Conservation (phyloP, 2,797 vertebrate species). For the Microcaecilia unicolor region DNA sequence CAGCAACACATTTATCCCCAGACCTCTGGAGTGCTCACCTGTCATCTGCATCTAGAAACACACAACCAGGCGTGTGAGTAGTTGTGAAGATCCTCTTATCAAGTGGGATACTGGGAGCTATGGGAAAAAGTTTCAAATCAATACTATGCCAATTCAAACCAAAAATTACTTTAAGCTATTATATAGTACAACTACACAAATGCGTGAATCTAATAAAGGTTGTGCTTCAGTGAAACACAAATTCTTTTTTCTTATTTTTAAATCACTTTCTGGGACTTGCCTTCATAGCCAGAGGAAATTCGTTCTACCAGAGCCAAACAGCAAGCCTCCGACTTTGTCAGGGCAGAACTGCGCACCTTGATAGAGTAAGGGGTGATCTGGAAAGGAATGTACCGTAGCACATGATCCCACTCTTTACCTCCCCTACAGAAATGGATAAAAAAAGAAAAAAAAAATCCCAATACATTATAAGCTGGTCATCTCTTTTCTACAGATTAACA, state of each 20-base stretch:
- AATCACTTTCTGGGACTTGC: too few relatives aligned
- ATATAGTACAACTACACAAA: too few relatives aligned
- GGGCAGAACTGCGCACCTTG: constrained; percentile 46
- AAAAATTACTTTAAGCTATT: too few relatives aligned
- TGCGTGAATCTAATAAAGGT: too few relatives aligned
- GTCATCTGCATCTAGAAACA: constrained; percentile 91
- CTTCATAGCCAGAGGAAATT: constrained; percentile 85
- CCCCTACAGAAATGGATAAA: constrained; percentile 42
- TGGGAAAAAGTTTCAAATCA: neutral
- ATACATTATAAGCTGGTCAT: too few relatives aligned
- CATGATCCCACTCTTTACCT: constrained; percentile 47
- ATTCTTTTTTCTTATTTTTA: too few relatives aligned
- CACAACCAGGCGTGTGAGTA: constrained; percentile 84
- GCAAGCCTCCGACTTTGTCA: constrained; percentile 60
- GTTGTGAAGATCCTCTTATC: constrained; percentile 93
- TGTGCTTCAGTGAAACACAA: too few relatives aligned
- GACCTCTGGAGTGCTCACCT: constrained; percentile 58
- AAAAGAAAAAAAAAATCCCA: neutral
- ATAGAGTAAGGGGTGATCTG: constrained; percentile 74
- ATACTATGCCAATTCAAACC: too few relatives aligned
- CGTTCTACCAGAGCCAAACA: constrained; percentile 76
- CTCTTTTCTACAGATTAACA: too few relatives aligned
- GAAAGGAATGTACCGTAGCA: constrained; percentile 65
- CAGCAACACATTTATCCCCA: neutral
- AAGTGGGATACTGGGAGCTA: constrained; percentile 81